phyloP scores from a whole-genome alignment of 2,888 invertebrate species.

The Drosophila putrida region DNA sequence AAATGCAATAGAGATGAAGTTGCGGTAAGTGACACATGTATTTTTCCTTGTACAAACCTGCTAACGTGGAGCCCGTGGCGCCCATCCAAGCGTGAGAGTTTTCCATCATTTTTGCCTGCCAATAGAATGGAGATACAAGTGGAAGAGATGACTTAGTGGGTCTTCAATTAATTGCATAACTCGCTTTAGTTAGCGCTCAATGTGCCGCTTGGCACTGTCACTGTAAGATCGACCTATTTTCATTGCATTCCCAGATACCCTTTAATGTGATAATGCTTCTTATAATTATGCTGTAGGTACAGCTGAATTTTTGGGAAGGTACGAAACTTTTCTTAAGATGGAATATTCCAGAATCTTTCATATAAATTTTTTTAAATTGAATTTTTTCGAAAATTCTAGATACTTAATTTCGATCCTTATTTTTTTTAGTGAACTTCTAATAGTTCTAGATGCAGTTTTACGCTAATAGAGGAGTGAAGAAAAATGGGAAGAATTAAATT shows the following conservation, averaged over 20 bases:
- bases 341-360: neutral
- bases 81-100: constrained; percentile 97
- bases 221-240: constrained; percentile 63
- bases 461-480: neutral
- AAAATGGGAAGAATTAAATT: too few relatives aligned
- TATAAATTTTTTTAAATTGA: neutral
- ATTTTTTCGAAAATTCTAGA: neutral
- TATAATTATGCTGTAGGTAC: neutral
- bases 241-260: constrained; percentile 24
- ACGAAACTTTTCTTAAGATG: neutral
- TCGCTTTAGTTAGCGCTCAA: constrained; percentile 71
- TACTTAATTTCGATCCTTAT: too few relatives aligned
- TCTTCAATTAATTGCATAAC: constrained; percentile 70
- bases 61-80: constrained; percentile 92
- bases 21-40: constrained; percentile 9
- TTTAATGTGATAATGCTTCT: neutral
- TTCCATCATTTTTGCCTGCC: constrained; percentile 96
- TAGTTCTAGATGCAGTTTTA: too few relatives aligned
- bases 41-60: constrained; percentile 89
- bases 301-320: neutral
- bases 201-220: constrained; percentile 51
- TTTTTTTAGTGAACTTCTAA: too few relatives aligned
- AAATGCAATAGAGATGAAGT: constrained; percentile 14
- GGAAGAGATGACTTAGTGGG: constrained; percentile 24
- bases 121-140: constrained; percentile 68